Percentiles rank a stretch among this genome's conserved stretches.
Conservation (phyloP, 2,888 invertebrate genomes). For the Perithous albicinctus region DNA sequence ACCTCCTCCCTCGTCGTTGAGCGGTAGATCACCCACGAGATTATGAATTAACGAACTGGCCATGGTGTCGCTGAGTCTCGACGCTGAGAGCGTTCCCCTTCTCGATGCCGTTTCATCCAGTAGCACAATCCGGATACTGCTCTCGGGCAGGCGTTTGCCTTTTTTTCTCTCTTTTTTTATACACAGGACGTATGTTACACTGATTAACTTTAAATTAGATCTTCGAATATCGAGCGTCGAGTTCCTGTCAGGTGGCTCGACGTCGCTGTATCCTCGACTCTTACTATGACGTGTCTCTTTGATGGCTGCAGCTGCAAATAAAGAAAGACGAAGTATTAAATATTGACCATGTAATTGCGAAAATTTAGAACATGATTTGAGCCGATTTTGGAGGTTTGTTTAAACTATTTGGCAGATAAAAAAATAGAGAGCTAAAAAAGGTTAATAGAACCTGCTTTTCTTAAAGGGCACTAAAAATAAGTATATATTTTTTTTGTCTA, state of each 20-base stretch:
- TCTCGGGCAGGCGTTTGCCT: slow-evolving; percentile 37
- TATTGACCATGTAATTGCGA: no score
- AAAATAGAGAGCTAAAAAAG: no score
- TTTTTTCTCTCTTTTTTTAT: slow-evolving; percentile 72
- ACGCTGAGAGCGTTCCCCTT: slow-evolving; percentile 25
- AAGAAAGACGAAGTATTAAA: slow-evolving; percentile 47
- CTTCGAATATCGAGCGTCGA: slow-evolving; percentile 71
- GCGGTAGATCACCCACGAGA: slow-evolving; percentile 34
- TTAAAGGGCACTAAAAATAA: no score
- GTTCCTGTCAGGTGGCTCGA: slow-evolving; percentile 69
- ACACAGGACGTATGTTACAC: slow-evolving; percentile 82
- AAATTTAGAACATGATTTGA: not conserved
- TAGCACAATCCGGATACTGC: slow-evolving; percentile 2
- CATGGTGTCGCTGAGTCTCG: slow-evolving; percentile 39
- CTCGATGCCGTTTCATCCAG: slow-evolving; percentile 27
- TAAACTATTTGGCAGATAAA: not conserved
- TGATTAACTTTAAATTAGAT: slow-evolving; percentile 77
- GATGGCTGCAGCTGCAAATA: slow-evolving; percentile 70
- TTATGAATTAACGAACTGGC: slow-evolving; percentile 57
- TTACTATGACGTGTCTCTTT: slow-evolving; percentile 73
- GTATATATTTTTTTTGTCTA: no score
- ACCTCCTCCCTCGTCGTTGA: slow-evolving; percentile 31
- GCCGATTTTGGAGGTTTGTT: not conserved
- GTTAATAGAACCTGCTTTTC: no score
- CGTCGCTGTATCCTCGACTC: slow-evolving; percentile 70